These are phyloP conservation scores for Willowsia nigromaculata DNA, from an alignment of 2,888 invertebrate genomes.

Conservation along the genomic window DNA sequence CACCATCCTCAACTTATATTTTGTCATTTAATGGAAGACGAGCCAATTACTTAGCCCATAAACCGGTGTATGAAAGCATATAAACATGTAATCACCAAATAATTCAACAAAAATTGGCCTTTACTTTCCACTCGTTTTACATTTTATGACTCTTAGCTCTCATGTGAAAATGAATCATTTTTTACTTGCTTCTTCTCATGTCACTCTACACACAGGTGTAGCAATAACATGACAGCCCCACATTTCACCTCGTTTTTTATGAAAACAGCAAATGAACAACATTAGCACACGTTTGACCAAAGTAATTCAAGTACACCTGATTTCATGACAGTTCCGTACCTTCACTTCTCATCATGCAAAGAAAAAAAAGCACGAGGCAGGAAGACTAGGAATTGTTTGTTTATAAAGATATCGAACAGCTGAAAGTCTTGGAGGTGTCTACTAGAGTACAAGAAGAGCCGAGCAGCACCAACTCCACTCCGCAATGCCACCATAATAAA, in stretches of 20 bases:
- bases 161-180: no score
- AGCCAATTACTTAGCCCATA: no score
- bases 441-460: not conserved
- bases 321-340: constrained; percentile 11
- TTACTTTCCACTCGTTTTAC: no score
- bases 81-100: no score
- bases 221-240: not conserved
- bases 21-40: no score
- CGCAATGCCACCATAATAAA: not conserved
- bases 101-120: no score
- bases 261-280: not conserved
- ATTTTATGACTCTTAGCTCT: no score
- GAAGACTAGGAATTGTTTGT: not conserved
- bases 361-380: not conserved
- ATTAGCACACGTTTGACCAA: constrained; percentile 3
- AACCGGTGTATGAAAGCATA: no score
- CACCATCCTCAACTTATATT: no score
- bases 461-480: not conserved
- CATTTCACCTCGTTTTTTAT: not conserved
- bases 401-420: constrained; percentile 38
- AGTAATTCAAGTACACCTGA: not conserved
- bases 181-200: no score
- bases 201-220: no score
- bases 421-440: constrained; percentile 36
- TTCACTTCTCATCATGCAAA: not conserved